Percentiles rank a stretch among this genome's conserved stretches.
These are phyloP conservation scores for Petaurus breviceps DNA, from an alignment of 2,113 vertebrate species.

Conservation along the genomic window DNA sequence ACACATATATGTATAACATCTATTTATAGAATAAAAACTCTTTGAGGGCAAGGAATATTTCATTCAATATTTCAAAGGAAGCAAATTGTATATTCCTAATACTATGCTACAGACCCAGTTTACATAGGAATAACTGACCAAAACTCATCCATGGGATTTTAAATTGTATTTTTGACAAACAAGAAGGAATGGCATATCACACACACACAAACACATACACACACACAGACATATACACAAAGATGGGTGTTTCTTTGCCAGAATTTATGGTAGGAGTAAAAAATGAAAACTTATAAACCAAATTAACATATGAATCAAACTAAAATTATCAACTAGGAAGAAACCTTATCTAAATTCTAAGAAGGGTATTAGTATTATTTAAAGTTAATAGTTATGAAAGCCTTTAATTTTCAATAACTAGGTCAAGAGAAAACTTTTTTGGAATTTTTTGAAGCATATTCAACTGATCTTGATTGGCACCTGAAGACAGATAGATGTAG, in stretches of 20 bases:
- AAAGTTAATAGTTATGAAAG: not conserved
- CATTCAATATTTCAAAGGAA: not conserved
- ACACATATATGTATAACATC: not conserved
- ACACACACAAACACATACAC: not conserved
- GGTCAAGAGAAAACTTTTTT: not conserved
- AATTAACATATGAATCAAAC: not conserved
- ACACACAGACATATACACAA: not conserved
- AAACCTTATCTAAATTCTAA: not conserved
- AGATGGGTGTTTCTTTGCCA: not conserved
- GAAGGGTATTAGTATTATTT: not conserved
- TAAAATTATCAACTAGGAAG: not conserved
- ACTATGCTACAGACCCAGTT: not conserved
- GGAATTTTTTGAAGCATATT: not conserved
- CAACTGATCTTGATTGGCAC: not conserved
- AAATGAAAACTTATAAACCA: not conserved
- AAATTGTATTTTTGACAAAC: not conserved
- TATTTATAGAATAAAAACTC: not conserved
- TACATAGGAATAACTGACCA: not conserved
- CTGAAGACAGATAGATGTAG: not conserved
- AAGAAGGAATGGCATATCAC: not conserved
- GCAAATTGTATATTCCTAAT: not conserved
- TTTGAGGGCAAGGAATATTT: not conserved
- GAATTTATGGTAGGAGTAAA: not conserved
- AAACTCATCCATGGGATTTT: not conserved
- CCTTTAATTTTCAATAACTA: not conserved